phyloP scores from a whole-genome alignment of 2,888 invertebrate genomes.

The Myathropa florea region DNA sequence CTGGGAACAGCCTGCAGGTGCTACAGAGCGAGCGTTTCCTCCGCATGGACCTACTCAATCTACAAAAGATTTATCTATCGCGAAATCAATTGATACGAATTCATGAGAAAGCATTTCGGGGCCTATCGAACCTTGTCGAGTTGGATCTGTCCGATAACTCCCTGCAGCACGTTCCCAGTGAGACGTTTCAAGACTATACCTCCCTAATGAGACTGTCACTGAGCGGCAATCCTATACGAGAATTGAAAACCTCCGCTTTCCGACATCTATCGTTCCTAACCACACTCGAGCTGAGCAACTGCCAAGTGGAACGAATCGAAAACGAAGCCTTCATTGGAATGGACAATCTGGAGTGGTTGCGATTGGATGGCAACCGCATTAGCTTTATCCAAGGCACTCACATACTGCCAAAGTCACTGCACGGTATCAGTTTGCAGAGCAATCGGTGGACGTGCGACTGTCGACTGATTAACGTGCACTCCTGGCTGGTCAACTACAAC shows the following conservation, averaged over 20 bases:
- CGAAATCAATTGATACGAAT: conserved; percentile 90
- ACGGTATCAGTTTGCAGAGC: conserved; percentile 90
- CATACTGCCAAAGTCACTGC: conserved; percentile 88
- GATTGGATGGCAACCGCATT: conserved; percentile 91
- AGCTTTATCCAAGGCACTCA: conserved; percentile 86
- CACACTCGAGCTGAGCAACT: conserved; percentile 90
- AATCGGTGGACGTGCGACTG: conserved; percentile 96
- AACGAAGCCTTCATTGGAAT: conserved; percentile 91
- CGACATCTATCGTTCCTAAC: conserved; percentile 88
- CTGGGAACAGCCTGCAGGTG: conserved; percentile 90
- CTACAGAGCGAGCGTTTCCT: conserved; percentile 90
- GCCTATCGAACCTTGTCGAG: conserved; percentile 92
- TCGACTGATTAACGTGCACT: conserved; percentile 87
- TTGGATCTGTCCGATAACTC: conserved; percentile 92
- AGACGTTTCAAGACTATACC: conserved; percentile 89
- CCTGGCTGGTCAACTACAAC: conserved; percentile 89
- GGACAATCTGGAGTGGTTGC: conserved; percentile 90
- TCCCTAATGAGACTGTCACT: conserved; percentile 91
- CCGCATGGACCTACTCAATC: conserved; percentile 89
- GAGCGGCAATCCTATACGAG: conserved; percentile 90
- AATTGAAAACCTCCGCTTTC: conserved; percentile 87
- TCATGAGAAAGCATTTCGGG: conserved; percentile 90
- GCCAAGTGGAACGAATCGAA: conserved; percentile 89
- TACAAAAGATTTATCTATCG: conserved; percentile 92
- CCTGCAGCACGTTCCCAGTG: conserved; percentile 88